Conservation (phyloP, 2,888 invertebrate species). For the Smittia aterrima region DNA sequence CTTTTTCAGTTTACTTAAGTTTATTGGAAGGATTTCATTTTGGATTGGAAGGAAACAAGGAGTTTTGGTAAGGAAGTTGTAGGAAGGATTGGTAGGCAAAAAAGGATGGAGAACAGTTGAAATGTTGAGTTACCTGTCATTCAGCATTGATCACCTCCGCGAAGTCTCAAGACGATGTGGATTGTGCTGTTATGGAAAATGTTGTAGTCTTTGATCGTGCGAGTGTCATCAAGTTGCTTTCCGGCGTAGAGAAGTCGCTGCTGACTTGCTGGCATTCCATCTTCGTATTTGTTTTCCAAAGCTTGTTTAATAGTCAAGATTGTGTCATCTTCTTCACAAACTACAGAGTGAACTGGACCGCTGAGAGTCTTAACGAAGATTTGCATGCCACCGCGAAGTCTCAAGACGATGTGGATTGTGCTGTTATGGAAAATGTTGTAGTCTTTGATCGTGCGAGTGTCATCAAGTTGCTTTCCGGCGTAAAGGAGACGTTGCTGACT, state of each 20-base stretch:
- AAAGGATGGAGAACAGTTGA: no score
- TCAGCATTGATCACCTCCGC: conserved; percentile 51
- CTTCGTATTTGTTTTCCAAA: conserved; percentile 49
- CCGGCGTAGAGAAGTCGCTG: conserved; percentile 64
- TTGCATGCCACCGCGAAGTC: conserved; percentile 57
- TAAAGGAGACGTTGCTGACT: conserved; percentile 63
- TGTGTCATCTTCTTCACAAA: conserved; percentile 55
- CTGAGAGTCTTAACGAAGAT: conserved; percentile 54
- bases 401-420: conserved; percentile 58
- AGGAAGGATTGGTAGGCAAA: no score
- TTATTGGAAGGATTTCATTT: no score
- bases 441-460: conserved; percentile 66
- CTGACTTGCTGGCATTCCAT: conserved; percentile 59
- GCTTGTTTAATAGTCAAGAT: conserved; percentile 62
- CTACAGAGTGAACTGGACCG: conserved; percentile 52
- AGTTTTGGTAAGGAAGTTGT: no score
- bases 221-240: conserved; percentile 67
- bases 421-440: conserved; percentile 68
- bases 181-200: conserved; percentile 65
- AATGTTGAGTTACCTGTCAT: background rate
- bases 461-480: conserved; percentile 67
- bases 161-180: conserved; percentile 58
- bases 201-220: conserved; percentile 66
- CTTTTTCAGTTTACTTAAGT: no score
- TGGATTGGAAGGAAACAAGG: no score